A percentile compares a stretch with the other conserved stretches of the same genome.
phyloP scores from a whole-genome alignment of 2,797 vertebrate species.

The Poliocrania exsul region DNA sequence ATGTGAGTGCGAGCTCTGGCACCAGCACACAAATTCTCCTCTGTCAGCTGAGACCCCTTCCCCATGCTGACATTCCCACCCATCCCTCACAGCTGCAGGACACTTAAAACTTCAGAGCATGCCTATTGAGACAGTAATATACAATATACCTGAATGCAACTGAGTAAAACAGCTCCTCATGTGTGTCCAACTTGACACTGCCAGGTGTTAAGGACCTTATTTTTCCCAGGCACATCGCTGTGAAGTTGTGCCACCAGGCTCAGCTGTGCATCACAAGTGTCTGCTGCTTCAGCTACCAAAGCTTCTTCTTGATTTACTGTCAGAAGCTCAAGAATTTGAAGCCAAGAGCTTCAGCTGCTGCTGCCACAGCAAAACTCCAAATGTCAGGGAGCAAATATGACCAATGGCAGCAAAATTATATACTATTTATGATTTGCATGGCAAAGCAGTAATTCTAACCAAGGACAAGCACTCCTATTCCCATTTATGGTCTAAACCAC shows the following conservation, averaged over 20 bases:
- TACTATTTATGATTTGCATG: background rate
- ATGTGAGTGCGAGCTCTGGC: background rate
- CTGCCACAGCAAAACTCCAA: constrained; percentile 15
- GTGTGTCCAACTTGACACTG: background rate
- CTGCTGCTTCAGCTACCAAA: background rate
- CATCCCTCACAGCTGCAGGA: background rate
- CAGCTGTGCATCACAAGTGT: background rate
- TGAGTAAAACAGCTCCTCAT: background rate
- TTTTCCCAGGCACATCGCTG: background rate
- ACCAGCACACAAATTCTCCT: background rate
- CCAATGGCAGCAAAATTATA: background rate
- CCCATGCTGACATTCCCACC: background rate
- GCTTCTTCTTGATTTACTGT: background rate
- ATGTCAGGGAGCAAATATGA: background rate
- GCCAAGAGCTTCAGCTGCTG: background rate
- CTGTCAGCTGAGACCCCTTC: background rate
- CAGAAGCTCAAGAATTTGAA: background rate
- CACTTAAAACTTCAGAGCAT: background rate
- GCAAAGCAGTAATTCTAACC: constrained; percentile 1
- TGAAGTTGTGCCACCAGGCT: background rate
- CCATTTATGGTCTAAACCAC: background rate
- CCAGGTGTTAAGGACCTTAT: background rate
- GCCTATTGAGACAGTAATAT: background rate
- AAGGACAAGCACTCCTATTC: background rate
- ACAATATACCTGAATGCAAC: background rate